Evolutionary conservation across 2,888 invertebrate genomes (phyloP).

Genomic region (Lithophane semibrunnea): DNA sequence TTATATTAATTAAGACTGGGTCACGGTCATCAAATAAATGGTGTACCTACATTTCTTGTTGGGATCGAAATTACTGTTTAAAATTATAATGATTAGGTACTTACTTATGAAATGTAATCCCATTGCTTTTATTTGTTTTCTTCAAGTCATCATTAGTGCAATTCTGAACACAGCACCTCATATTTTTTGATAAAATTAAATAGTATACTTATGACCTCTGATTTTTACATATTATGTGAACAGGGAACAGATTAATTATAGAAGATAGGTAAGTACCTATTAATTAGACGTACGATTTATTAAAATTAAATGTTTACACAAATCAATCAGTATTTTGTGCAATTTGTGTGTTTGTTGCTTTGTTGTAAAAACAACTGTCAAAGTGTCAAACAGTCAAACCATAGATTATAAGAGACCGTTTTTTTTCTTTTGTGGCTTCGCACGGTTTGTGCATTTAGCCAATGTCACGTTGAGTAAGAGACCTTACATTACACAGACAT

Average conservation of each 20-base stretch:
- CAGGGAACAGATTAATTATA: not conserved
- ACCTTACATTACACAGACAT: no score
- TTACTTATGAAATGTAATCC: slow-evolving; percentile 47
- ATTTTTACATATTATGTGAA: not conserved
- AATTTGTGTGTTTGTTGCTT: not conserved
- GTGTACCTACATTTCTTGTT: not conserved
- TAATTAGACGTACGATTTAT: not conserved
- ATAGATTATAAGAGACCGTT: no score
- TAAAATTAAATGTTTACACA: not conserved
- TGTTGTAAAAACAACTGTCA: not conserved
- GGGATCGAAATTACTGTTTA: not conserved
- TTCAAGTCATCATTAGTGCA: slow-evolving; percentile 33
- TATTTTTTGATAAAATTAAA: not conserved
- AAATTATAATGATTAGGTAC: not conserved
- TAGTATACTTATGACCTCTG: no score
- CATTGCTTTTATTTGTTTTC: slow-evolving; percentile 36
- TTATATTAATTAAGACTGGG: not conserved
- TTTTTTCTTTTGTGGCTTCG: no score
- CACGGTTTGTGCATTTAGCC: no score
- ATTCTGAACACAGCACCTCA: slow-evolving; percentile 44
- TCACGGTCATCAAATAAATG: not conserved
- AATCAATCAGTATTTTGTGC: not conserved
- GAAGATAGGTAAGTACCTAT: not conserved
- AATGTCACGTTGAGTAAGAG: no score
- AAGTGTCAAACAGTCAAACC: no score